These are phyloP conservation scores for Darevskia nairensis DNA, from an alignment of 2,797 vertebrate species.

Conservation along the genomic window DNA sequence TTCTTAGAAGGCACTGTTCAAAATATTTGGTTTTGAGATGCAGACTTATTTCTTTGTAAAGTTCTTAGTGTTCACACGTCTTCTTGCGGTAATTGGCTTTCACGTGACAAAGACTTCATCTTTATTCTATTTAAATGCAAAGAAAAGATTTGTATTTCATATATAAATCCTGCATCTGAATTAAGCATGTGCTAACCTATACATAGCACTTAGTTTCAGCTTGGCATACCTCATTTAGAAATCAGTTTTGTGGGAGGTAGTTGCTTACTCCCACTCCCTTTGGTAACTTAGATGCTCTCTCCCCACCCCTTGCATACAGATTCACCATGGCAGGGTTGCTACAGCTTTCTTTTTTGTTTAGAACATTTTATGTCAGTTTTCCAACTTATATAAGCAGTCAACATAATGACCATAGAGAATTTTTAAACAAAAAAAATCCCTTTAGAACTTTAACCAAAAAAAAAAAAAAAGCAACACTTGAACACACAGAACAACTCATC, in stretches of 20 bases:
- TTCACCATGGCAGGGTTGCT: too few species aligned
- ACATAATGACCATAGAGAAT: neutral
- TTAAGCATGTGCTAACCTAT: neutral
- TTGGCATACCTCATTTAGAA: neutral
- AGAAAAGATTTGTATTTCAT: neutral
- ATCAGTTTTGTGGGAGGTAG: neutral
- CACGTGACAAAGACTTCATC: neutral
- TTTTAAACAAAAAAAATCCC: neutral
- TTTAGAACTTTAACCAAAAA: neutral
- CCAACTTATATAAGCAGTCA: neutral
- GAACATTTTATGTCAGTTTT: neutral
- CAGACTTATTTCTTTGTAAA: constrained; percentile 7
- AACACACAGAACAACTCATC: neutral
- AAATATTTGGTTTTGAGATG: neutral
- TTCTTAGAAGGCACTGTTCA: constrained; percentile 67
- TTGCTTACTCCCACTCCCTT: neutral
- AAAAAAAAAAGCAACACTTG: neutral
- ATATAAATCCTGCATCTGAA: neutral
- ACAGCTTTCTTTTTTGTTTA: neutral
- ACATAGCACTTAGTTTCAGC: neutral
- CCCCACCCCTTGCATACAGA: neutral
- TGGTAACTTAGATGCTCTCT: too few species aligned
- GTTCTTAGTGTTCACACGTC: neutral
- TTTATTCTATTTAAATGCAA: constrained; percentile 43
- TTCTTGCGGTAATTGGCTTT: neutral